Evolutionary conservation across 1,140 invertebrate genomes (phyloP).

Genomic region (Telenomus remus): DNA sequence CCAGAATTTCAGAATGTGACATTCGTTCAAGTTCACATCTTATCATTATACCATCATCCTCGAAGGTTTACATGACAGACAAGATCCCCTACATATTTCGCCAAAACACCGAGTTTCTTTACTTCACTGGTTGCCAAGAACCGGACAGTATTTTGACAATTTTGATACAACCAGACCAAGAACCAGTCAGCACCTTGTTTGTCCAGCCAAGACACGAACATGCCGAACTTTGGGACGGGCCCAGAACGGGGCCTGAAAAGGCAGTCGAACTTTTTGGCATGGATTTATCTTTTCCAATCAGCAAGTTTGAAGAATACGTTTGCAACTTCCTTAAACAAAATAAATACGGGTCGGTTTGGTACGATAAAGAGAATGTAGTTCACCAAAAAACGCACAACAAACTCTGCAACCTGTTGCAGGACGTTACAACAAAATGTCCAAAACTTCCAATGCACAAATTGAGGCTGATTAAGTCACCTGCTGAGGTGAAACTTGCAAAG

Average conservation of each 20-base stretch:
- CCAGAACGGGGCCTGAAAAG: conserved; percentile 82
- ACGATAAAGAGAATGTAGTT: conserved; percentile 77
- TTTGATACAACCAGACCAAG: conserved; percentile 77
- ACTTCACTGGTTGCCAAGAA: conserved; percentile 93
- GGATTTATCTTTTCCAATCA: conserved; percentile 80
- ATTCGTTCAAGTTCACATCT: conserved; percentile 69
- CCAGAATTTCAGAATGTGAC: conserved; percentile 73
- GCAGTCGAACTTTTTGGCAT: conserved; percentile 85
- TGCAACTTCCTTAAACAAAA: conserved; percentile 62
- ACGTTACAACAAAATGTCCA: conserved; percentile 72
- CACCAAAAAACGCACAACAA: conserved; percentile 77
- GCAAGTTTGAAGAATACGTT: conserved; percentile 78
- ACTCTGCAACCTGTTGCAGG: conserved; percentile 72
- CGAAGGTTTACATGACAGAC: conserved; percentile 91
- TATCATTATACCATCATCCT: conserved; percentile 86
- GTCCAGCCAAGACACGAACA: conserved; percentile 82
- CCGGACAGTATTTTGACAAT: conserved; percentile 84
- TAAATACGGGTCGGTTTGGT: conserved; percentile 76
- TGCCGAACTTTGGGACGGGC: conserved; percentile 94
- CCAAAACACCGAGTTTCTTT: conserved; percentile 95
- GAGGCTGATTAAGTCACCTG: conserved; percentile 88
- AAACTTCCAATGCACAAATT: conserved; percentile 82
- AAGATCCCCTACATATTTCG: conserved; percentile 96
- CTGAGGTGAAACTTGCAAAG: conserved; percentile 90
- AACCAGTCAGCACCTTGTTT: conserved; percentile 74